Evolutionary conservation across 2,888 invertebrate genomes (phyloP).

Genomic region (Hyppa rectilinea): DNA sequence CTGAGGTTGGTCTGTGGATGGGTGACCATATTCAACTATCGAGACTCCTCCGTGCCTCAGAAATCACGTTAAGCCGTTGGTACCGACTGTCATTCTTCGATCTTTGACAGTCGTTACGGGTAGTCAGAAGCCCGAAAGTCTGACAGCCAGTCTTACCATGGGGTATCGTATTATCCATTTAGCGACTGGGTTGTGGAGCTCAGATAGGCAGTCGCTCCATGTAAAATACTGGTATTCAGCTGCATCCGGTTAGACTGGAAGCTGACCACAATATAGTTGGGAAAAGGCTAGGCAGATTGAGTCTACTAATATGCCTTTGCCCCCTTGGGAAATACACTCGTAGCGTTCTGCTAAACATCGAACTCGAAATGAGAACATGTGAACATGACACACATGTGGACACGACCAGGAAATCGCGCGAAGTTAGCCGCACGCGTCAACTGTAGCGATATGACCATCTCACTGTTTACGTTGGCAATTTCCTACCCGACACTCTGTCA

Average conservation of each 20-base stretch:
- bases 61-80: too few relatives aligned
- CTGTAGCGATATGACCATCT: slow-evolving; percentile 35
- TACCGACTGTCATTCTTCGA: too few relatives aligned
- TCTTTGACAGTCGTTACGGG: too few relatives aligned
- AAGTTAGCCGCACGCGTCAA: slow-evolving; percentile 17
- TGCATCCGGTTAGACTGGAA: neutral
- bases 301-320: neutral
- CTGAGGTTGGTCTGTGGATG: too few relatives aligned
- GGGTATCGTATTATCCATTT: too few relatives aligned
- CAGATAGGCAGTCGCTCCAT: neutral
- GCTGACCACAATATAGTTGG: neutral
- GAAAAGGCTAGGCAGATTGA: neutral
- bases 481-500: slow-evolving; percentile 53
- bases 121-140: too few relatives aligned
- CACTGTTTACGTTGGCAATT: slow-evolving; percentile 51
- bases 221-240: neutral
- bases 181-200: too few relatives aligned
- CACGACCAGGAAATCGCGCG: slow-evolving; percentile 39
- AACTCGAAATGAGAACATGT: slow-evolving; percentile 27
- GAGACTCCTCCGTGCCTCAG: too few relatives aligned
- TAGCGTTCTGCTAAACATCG: neutral
- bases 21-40: too few relatives aligned
- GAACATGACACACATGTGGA: slow-evolving; percentile 17
- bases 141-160: too few relatives aligned
- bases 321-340: neutral